A percentile compares a stretch with the other conserved stretches of the same genome.
Conservation (phyloP, 1,140 invertebrate genomes). For the Oppia nitens region DNA sequence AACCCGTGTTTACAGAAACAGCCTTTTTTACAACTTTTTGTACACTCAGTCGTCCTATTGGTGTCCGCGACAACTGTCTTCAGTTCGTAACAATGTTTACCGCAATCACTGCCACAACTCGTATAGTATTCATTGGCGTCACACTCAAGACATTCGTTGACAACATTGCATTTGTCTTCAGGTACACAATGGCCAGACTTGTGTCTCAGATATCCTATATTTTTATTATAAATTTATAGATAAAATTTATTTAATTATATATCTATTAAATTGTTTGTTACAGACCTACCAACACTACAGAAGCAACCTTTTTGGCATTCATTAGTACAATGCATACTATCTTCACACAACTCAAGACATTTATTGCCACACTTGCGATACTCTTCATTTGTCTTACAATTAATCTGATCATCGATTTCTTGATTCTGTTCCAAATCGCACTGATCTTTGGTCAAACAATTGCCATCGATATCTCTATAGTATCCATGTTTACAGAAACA, state of each 20-base stretch:
- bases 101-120: background rate
- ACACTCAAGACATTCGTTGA: background rate
- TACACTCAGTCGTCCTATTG: background rate
- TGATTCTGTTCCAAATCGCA: background rate
- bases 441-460: background rate
- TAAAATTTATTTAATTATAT: too few species aligned
- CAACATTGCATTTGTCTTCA: background rate
- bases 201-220: background rate
- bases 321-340: background rate
- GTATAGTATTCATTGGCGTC: background rate
- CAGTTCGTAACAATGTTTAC: background rate
- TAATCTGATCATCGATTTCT: too few species aligned
- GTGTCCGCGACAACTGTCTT: too few species aligned
- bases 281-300: background rate
- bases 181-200: background rate
- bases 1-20: background rate
- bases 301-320: slow-evolving; percentile 1
- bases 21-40: background rate
- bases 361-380: background rate
- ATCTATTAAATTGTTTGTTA: too few species aligned
- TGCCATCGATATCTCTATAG: slow-evolving; percentile 1
- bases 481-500: slow-evolving; percentile 12
- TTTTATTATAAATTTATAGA: too few species aligned
- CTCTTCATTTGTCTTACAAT: background rate
- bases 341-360: background rate